Evolutionary conservation across 2,888 invertebrate species (phyloP).

Genomic region (Cerastoderma edule): DNA sequence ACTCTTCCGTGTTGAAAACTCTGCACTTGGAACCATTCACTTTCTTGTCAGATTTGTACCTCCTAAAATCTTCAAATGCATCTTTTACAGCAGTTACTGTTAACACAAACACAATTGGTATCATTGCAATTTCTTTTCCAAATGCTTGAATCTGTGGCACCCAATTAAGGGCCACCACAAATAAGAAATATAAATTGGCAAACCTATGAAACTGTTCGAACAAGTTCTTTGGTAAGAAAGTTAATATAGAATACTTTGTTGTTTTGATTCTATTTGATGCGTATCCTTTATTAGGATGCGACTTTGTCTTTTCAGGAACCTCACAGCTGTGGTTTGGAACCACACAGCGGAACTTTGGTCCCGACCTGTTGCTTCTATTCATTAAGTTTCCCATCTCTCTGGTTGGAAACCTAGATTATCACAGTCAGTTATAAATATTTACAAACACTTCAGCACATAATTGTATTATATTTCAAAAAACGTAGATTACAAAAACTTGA

Average conservation of each 20-base stretch:
- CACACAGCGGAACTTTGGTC: slow-evolving; percentile 68
- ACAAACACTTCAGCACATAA: neutral
- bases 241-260: slow-evolving; percentile 93
- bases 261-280: slow-evolving; percentile 78
- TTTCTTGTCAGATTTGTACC: slow-evolving; percentile 95
- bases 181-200: slow-evolving; percentile 98
- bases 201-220: slow-evolving; percentile 99
- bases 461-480: too few species aligned
- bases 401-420: slow-evolving; percentile 7
- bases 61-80: slow-evolving; percentile 95
- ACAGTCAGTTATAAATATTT: neutral
- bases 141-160: slow-evolving; percentile 94
- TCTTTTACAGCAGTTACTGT: slow-evolving; percentile 97
- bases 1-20: slow-evolving; percentile 88
- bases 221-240: slow-evolving; percentile 97
- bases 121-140: slow-evolving; percentile 97
- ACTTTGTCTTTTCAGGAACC: slow-evolving; percentile 39
- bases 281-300: slow-evolving; percentile 76
- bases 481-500: neutral
- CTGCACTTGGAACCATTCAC: slow-evolving; percentile 97
- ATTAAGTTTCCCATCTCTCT: slow-evolving; percentile 71
- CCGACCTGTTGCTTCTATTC: slow-evolving; percentile 62
- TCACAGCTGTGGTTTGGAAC: slow-evolving; percentile 73
- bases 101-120: slow-evolving; percentile 96
- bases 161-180: slow-evolving; percentile 98